These are phyloP conservation scores for Squalus acanthias DNA, from an alignment of 2,797 vertebrate species.

Conservation along the genomic window DNA sequence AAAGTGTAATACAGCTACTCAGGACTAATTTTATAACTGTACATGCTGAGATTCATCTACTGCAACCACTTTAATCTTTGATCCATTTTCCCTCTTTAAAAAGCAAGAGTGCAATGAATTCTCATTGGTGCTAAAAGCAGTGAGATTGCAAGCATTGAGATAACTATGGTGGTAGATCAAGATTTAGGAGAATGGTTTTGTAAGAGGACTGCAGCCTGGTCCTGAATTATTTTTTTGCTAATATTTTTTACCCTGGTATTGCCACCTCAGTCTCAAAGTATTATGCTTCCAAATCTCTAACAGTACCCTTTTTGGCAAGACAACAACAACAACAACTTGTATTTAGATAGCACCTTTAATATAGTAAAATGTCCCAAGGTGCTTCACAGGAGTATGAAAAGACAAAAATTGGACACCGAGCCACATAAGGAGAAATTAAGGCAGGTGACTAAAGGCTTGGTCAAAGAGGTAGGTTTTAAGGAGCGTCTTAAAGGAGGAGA, in stretches of 20 bases:
- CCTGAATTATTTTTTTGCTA: background rate
- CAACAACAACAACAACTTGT: too few species aligned
- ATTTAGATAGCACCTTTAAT: too few species aligned
- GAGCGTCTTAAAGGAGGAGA: too few species aligned
- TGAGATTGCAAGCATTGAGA: background rate
- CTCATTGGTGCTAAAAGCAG: background rate
- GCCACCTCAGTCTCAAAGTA: background rate
- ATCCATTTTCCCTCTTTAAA: background rate
- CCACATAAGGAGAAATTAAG: too few species aligned
- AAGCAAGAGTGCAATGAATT: background rate
- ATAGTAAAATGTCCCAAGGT: too few species aligned
- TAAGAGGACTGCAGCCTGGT: too few species aligned
- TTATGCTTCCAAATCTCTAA: background rate
- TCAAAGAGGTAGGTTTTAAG: too few species aligned
- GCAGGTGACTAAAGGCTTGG: too few species aligned
- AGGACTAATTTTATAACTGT: background rate
- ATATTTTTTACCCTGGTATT: background rate
- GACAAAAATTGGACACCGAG: too few species aligned
- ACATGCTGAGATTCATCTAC: background rate
- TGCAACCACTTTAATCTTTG: background rate
- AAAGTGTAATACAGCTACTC: background rate
- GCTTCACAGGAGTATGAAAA: too few species aligned
- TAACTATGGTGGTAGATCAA: background rate
- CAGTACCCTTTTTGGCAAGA: background rate
- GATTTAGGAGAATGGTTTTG: background rate